Evolutionary conservation across 1,140 invertebrate genomes (phyloP).

Genomic region (Dysdera silvatica): DNA sequence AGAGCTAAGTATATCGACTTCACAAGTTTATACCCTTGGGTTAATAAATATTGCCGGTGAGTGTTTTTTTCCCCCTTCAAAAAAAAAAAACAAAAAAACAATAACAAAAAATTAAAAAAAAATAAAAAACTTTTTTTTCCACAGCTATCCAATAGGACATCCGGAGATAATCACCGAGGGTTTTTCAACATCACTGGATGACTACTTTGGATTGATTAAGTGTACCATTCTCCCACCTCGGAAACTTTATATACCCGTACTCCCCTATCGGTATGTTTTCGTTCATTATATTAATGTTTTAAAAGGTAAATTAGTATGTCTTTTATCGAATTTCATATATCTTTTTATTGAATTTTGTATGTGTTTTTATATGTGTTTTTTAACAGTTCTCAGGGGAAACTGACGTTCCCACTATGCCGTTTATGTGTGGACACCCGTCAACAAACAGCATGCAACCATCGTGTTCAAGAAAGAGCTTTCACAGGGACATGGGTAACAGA

Average conservation of each 20-base stretch:
- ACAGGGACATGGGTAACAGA: too few species aligned
- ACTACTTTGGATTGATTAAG: conserved; percentile 21
- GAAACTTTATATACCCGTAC: background rate
- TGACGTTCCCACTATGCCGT: too few species aligned
- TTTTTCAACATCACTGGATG: conserved; percentile 3
- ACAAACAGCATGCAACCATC: too few species aligned
- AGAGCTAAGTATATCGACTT: conserved; percentile 10
- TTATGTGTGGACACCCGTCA: too few species aligned
- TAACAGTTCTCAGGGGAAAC: too few species aligned
- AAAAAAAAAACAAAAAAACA: background rate
- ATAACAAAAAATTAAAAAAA: background rate
- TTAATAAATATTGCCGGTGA: background rate
- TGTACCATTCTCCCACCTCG: conserved; percentile 4
- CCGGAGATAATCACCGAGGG: conserved; percentile 2
- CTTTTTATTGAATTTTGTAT: too few species aligned
- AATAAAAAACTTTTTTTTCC: background rate
- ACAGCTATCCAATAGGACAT: conserved; percentile 16
- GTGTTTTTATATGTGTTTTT: too few species aligned
- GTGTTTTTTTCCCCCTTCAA: background rate
- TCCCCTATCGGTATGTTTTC: too few species aligned
- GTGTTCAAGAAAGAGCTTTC: too few species aligned
- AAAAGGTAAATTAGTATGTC: too few species aligned
- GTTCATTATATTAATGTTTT: too few species aligned
- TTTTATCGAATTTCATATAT: too few species aligned
- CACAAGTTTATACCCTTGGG: conserved; percentile 12